Evolutionary conservation across 1,140 invertebrate species (phyloP), one percentile per base, ranked within the genome.

Genomic region (Akabosia matsudoensis): DNA sequence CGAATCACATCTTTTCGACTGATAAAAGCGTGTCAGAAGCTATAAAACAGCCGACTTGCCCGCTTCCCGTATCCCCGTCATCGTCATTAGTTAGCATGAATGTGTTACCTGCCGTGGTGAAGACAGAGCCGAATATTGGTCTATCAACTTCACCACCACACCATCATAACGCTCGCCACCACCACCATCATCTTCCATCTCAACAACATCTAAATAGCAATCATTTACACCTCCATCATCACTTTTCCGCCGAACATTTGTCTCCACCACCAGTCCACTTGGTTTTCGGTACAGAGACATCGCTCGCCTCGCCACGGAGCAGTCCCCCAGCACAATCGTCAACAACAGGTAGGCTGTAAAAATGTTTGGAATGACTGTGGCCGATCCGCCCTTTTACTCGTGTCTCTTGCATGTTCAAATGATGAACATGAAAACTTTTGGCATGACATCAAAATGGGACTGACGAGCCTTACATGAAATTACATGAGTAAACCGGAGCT

Each of bases 251-350:
- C 4, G 61, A 67, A 30, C 61, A n/a, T 1, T 31, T 67, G 24
- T 67, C 61, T 4, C 61, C 61, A 18, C 7, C 37, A 45, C 37
- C 37, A 18, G 54, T 67, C 26, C 28, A 67, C n/a, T 31, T 67
- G 14, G 61, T 67, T 10, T 67, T 67, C n/a, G 61, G 61, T 10
- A 37, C 54, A 64, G 56, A 52, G 52, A 33, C 33, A 33, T 80
- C 79, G 24, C 77, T 77, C n/a, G 70, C 56, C 30, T 72, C 77
- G 30, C 74, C 74, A 18, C 74, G 76, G 45, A 73, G 74, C 30
- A 80, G 76, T 71, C 79, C 76, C 18, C 52, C 61, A 28, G 31
- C 73, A 28, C 73, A 1, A 31, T 45, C 37, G 18, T 45, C 37
- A 7, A 45, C 37, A 45, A 45, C 37, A 45, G 37, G 37, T 45